These are phyloP conservation scores for Rhizoglyphus robini DNA, from an alignment of 1,140 invertebrate species.

Conservation along the genomic window DNA sequence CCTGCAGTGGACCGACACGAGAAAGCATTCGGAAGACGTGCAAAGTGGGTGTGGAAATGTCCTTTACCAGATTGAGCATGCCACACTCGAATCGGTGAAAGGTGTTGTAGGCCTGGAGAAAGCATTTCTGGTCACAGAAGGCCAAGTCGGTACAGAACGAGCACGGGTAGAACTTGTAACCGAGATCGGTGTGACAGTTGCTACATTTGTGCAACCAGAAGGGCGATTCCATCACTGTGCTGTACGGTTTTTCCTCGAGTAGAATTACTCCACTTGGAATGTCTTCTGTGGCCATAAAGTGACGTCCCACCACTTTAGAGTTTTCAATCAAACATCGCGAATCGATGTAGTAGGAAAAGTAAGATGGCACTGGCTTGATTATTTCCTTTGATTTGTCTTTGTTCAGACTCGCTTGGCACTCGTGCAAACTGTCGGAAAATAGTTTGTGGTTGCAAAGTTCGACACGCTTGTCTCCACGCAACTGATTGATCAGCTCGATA, in stretches of 20 bases:
- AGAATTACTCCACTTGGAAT: not conserved
- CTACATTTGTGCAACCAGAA: not conserved
- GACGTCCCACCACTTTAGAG: constrained; percentile 6
- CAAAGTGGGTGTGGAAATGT: not conserved
- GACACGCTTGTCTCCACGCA: not conserved
- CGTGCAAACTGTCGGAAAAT: not conserved
- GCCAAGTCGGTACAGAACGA: not conserved
- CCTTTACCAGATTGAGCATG: not conserved
- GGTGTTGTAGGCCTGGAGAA: not conserved
- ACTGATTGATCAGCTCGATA: not conserved
- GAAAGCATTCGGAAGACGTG: constrained; percentile 10
- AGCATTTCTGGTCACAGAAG: constrained; percentile 3
- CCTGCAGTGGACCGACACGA: not conserved
- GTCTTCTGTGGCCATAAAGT: not conserved
- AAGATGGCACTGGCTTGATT: no score
- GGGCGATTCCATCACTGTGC: not conserved
- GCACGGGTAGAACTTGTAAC: not conserved
- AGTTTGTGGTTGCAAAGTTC: not conserved
- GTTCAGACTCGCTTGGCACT: not conserved
- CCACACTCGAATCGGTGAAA: constrained; percentile 15
- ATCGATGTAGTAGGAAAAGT: not conserved
- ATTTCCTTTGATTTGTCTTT: no score
- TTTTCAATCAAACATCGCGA: not conserved
- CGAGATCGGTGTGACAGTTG: not conserved
- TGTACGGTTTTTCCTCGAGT: not conserved